A percentile compares a stretch with the other conserved stretches of the same genome.
phyloP scores from a whole-genome alignment of 30 jellyfish, hydroid and myxozoan genomes.

The Aurelia sp. region DNA sequence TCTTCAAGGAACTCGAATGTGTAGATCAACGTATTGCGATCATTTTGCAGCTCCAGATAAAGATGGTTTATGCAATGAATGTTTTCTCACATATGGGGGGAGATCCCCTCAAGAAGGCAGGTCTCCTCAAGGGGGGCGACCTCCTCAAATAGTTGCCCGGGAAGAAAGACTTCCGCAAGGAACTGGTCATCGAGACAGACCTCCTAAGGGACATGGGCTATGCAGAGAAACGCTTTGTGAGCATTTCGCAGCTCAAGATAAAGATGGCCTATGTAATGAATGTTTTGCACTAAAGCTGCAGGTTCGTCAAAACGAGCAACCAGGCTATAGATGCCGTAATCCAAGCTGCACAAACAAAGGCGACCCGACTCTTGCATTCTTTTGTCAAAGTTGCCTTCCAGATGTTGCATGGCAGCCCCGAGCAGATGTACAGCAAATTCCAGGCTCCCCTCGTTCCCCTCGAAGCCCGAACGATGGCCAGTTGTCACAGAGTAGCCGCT shows the following conservation, averaged over 20 bases:
- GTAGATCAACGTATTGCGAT: conserved; percentile 32
- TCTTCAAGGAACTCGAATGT: neutral
- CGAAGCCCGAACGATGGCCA: neutral
- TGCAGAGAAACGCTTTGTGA: conserved; percentile 44
- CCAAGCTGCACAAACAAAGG: neutral
- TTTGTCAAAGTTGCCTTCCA: neutral
- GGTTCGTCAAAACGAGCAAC: neutral
- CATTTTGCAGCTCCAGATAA: conserved; percentile 49
- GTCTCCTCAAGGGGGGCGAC: too few species aligned
- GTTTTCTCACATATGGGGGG: neutral
- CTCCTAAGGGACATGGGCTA: neutral
- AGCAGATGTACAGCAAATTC: neutral
- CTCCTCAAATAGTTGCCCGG: too few species aligned
- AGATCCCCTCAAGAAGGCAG: too few species aligned
- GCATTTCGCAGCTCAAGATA: conserved; percentile 40
- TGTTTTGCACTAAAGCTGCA: conserved; percentile 34
- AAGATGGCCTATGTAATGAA: conserved; percentile 65
- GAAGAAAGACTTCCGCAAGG: too few species aligned
- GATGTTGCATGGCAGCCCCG: neutral
- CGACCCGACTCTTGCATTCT: neutral
- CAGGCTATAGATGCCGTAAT: conserved; percentile 1
- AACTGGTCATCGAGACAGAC: too few species aligned
- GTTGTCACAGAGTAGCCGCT: neutral
- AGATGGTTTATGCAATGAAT: conserved; percentile 67
- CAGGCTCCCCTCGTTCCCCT: neutral